Evolutionary conservation across 1,140 invertebrate genomes (phyloP).

Genomic region (Drosophila cardini): DNA sequence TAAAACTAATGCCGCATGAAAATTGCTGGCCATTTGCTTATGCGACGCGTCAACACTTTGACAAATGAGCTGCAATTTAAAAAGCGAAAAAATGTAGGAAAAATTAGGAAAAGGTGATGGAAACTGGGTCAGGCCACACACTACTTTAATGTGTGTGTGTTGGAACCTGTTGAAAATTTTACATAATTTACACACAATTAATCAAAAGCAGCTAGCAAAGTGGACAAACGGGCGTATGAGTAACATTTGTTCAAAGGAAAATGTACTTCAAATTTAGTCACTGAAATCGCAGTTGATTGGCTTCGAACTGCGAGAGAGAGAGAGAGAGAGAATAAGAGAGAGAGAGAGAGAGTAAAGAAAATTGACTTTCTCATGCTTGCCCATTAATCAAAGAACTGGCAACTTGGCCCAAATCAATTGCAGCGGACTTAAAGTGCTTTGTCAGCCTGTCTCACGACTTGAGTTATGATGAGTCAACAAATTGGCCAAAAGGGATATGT

Average conservation of each 20-base stretch:
- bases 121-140: conserved; percentile 1
- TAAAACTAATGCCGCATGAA: conserved; percentile 67
- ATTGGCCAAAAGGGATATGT: conserved; percentile 50
- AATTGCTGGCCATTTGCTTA: conserved; percentile 64
- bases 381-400: conserved; percentile 38
- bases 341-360: background rate
- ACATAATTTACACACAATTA: conserved; percentile 66
- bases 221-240: conserved; percentile 24
- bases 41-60: conserved; percentile 48
- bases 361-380: conserved; percentile 36
- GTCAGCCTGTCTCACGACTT: conserved; percentile 58
- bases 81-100: background rate
- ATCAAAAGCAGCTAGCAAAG: conserved; percentile 42
- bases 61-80: conserved; percentile 58
- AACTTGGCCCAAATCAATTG: conserved; percentile 69
- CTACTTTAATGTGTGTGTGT: conserved; percentile 10
- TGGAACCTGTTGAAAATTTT: conserved; percentile 41
- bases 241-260: conserved; percentile 8
- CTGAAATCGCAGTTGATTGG: conserved; percentile 22
- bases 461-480: conserved; percentile 73
- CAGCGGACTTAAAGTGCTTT: conserved; percentile 52
- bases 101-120: background rate
- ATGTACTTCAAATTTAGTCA: conserved; percentile 49
- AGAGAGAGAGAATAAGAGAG: background rate
- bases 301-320: background rate